These are phyloP conservation scores for Synanthedon myopaeformis DNA, from an alignment of 2,888 invertebrate species.

Conservation along the genomic window DNA sequence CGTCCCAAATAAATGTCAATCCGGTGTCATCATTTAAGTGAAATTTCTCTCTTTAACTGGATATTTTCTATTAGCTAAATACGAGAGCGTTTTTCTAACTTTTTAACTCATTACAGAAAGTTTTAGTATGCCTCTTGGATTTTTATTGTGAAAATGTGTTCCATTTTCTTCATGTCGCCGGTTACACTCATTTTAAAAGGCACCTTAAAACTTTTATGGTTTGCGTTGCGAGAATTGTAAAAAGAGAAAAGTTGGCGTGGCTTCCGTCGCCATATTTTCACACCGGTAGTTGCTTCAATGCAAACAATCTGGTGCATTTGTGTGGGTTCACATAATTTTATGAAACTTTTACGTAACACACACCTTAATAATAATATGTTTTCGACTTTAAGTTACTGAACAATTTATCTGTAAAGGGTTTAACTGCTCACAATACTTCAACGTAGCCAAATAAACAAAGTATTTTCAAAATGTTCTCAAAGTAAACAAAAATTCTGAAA, in stretches of 20 bases:
- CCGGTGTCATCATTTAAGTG: background rate
- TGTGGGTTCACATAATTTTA: constrained; percentile 35
- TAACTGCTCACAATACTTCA: no score
- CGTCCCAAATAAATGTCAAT: background rate
- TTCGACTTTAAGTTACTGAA: no score
- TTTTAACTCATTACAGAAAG: no score
- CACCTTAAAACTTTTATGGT: constrained; percentile 26
- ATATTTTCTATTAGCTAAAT: background rate
- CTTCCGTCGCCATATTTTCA: constrained; percentile 24
- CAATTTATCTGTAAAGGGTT: no score
- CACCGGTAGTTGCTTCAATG: constrained; percentile 13
- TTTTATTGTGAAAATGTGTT: background rate
- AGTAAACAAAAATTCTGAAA: no score
- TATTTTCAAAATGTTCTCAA: no score
- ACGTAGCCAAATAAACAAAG: no score
- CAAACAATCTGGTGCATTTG: constrained; percentile 41
- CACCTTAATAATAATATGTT: constrained; percentile 18
- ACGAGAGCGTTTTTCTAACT: no score
- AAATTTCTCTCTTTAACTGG: background rate
- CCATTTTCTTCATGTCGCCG: background rate
- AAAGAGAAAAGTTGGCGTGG: constrained; percentile 40
- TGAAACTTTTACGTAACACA: constrained; percentile 28
- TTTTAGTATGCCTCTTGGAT: no score
- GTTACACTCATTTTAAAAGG: constrained; percentile 17
- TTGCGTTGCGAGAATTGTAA: constrained; percentile 25